These are phyloP conservation scores for Sinelater perroti DNA, from an alignment of 2,888 invertebrate genomes.

Conservation along the genomic window DNA sequence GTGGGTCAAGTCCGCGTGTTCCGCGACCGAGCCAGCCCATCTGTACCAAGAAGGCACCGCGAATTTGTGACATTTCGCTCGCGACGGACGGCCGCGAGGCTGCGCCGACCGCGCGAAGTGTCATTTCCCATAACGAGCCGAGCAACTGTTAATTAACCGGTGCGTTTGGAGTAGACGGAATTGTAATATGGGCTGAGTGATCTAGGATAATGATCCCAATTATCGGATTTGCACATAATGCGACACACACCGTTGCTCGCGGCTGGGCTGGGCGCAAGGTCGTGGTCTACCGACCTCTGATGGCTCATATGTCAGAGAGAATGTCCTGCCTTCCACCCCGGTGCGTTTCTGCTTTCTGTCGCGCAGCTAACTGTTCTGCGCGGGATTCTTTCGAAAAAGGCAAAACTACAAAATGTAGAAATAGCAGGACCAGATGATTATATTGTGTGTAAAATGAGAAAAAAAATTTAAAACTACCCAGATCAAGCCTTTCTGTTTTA, in stretches of 20 bases:
- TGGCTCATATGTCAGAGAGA: slow-evolving; percentile 42
- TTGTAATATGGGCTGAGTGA: slow-evolving; percentile 39
- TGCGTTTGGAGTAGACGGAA: slow-evolving; percentile 35
- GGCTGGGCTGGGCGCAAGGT: slow-evolving; percentile 53
- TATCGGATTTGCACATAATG: slow-evolving; percentile 59
- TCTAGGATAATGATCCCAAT: slow-evolving; percentile 56
- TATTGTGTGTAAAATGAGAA: too few species aligned
- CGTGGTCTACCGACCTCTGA: slow-evolving; percentile 48
- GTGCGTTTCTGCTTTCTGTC: slow-evolving; percentile 26
- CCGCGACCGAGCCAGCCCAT: too few species aligned
- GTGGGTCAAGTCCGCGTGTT: slow-evolving; percentile 36
- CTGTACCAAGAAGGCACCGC: too few species aligned
- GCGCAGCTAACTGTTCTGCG: neutral
- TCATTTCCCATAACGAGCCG: slow-evolving; percentile 34
- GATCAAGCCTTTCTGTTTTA: too few species aligned
- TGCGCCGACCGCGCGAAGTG: slow-evolving; percentile 12
- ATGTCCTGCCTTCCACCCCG: slow-evolving; percentile 38
- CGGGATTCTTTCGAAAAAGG: too few species aligned
- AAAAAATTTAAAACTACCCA: too few species aligned
- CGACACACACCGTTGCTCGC: slow-evolving; percentile 48
- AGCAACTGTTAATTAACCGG: slow-evolving; percentile 38
- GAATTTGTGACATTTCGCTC: too few species aligned
- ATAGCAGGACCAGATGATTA: too few species aligned
- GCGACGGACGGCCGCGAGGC: too few species aligned
- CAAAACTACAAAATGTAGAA: neutral